Conservation (phyloP, 2,113 vertebrate genomes). For the Pseudonaja textilis region DNA sequence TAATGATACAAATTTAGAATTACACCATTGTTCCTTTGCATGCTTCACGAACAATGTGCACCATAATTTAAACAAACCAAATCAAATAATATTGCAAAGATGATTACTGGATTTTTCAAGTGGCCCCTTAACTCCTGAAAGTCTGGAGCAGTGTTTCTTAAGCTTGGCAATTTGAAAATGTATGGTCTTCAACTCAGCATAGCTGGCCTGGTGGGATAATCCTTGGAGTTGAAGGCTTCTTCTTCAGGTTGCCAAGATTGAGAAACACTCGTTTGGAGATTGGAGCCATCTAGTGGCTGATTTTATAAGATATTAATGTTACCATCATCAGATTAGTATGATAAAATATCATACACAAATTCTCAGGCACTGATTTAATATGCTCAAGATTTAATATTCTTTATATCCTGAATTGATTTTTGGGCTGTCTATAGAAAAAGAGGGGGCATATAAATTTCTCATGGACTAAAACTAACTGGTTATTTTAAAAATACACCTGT, state of each 20-base stretch:
- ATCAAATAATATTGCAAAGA: not conserved
- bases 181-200: not conserved
- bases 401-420: not conserved
- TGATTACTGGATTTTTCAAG: not conserved
- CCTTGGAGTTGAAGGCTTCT: not conserved
- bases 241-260: not conserved
- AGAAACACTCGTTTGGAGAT: not conserved
- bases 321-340: not conserved
- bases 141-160: not conserved
- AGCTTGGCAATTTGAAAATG: not conserved
- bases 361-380: not conserved
- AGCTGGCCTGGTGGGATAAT: not conserved
- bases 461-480: not conserved
- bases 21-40: not conserved
- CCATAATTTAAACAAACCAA: not conserved
- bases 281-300: slow-evolving; percentile 9
- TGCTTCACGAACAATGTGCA: not conserved
- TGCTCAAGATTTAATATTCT: not conserved
- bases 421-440: not conserved
- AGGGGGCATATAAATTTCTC: not conserved
- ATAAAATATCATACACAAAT: not conserved
- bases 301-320: not conserved
- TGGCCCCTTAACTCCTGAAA: not conserved
- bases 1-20: not conserved
- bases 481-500: not conserved